Base-by-base conservation (phyloP, 2,888 invertebrate genomes). In the Tuta absoluta region DNA sequence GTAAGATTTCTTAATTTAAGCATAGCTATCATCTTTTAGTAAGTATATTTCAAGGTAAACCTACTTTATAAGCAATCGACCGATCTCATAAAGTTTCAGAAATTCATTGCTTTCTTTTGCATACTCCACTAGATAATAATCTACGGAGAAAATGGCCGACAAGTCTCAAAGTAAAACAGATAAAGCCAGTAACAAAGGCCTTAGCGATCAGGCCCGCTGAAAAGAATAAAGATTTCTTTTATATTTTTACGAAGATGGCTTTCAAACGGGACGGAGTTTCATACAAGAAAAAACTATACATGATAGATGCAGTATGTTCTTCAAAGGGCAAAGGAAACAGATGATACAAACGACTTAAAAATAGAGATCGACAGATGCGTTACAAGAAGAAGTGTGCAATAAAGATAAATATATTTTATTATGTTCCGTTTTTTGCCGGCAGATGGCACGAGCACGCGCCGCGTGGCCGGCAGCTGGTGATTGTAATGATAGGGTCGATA, bases 381-480 rank as follows among this genome's bases (percentile, higher is more conserved):
- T 69, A 68, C 71, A 76, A 74, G 75, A 76, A 74, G 75, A 80
- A 76, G 81, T 80, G 79, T 75, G 80, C 76, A 79, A 78, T 80
- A 81, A 82, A 84, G 79, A 82, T 84, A 83, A 81, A 82, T 83
- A 78, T 76, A 80, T 76, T 72, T 77, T 78, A 76, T 75, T 77
- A 76, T 80, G 75, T 73, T 71, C 74, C 67, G 68, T 69, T 75
- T 78, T 75, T 62, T 84, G 72, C 68, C 73, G 72, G 84, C 91
- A 91, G 91, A 88, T 91, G 91, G 83, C 78, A 76, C 49, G 62
- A 74, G 86, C 88, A 87, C 90, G 89, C 86, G 89, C 88, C 84
- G 74, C 80, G 76, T 83, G 81, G 73, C 71, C 23, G 58, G 73
- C 89, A 90, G 87, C 91, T 91, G 91, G 90, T 80, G 49, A 67